Evolutionary conservation across 2,797 vertebrate species (phyloP), one percentile per base, ranked within the genome.

Genomic region (Xerus rutilus): DNA sequence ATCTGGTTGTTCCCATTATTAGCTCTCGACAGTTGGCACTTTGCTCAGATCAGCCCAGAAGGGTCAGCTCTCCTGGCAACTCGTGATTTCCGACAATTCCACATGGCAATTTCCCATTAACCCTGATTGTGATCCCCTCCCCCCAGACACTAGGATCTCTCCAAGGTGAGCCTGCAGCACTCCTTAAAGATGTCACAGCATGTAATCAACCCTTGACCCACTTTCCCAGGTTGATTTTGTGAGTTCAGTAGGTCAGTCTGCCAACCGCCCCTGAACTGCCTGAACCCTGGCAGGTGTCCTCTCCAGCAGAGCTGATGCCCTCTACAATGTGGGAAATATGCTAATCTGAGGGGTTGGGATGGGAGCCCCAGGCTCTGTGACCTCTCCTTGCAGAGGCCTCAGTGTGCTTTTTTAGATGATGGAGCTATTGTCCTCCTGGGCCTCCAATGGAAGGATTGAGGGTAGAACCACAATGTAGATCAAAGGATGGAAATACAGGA

Each of bases 91-190:
- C 96, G 93, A 90, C 69, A 97, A 96, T 85, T 93, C 92, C 62
- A 54, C 96, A 97, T 85, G 91, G 93, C 93, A 97, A 97, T 97
- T 98, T 98, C 94, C 97, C 96, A 97, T 97, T 98, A 97, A 98
- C 97, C 97, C 95, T 49, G 72, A 91, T 72, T 97, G 95, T 76
- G 78, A 39, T 87, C 93, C 87, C 30, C 3, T 4, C 14, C 62
- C 35, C 91, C 12, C 73, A 91, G 59, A 81, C 81, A 65, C 1
- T 7, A 0, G 2, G 35, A 77, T 95, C 94, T 89, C 89, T 98
- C 96, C 97, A 96, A 98, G 97, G 97, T 97, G 54, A 97, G 74
- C 96, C 97, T 32, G 7, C 5, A 10, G 39, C 70, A 14, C 72
- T 35, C 88, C 72, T 92, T 92, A 97, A 97, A 92, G 85, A 94